These are phyloP conservation scores for Cavia porcellus DNA, from an alignment of 2,113 vertebrate species.

Conservation along the genomic window DNA sequence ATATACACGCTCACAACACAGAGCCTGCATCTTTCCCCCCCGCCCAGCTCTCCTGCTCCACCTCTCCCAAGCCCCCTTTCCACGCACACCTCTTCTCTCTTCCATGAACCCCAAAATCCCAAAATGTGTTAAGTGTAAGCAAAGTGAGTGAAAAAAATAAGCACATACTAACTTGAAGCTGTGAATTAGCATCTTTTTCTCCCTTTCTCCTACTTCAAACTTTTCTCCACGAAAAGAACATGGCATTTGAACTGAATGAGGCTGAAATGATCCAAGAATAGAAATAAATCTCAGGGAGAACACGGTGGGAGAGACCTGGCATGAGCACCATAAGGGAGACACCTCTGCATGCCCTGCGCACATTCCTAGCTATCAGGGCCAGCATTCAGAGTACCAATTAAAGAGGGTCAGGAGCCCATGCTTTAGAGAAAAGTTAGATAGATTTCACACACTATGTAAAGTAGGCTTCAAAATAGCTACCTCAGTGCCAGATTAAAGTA, in stretches of 20 bases:
- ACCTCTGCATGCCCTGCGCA: fast-evolving
- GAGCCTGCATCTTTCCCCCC: not conserved
- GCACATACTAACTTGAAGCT: not conserved
- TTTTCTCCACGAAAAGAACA: not conserved
- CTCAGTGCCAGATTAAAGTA: not conserved
- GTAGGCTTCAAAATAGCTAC: not conserved
- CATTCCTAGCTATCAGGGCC: not conserved
- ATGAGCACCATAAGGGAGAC: not conserved
- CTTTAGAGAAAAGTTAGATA: not conserved
- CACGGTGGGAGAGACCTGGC: not conserved
- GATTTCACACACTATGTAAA: not conserved
- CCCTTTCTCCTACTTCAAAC: not conserved
- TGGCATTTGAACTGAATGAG: not conserved
- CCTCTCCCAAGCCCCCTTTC: fast-evolving
- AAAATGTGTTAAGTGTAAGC: not conserved
- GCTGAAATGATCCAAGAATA: not conserved
- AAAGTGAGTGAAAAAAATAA: not conserved
- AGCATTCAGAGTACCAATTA: not conserved
- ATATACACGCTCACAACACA: fast-evolving
- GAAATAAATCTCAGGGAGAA: not conserved
- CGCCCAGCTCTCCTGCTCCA: too few relatives aligned
- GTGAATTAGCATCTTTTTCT: not conserved
- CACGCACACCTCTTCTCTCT: too few relatives aligned
- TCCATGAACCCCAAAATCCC: not conserved
- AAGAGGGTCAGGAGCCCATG: not conserved